Percentiles rank a stretch among this genome's conserved stretches.
Evolutionary conservation across 2,888 invertebrate genomes (phyloP).

Genomic region (Coleophora flavipennella): DNA sequence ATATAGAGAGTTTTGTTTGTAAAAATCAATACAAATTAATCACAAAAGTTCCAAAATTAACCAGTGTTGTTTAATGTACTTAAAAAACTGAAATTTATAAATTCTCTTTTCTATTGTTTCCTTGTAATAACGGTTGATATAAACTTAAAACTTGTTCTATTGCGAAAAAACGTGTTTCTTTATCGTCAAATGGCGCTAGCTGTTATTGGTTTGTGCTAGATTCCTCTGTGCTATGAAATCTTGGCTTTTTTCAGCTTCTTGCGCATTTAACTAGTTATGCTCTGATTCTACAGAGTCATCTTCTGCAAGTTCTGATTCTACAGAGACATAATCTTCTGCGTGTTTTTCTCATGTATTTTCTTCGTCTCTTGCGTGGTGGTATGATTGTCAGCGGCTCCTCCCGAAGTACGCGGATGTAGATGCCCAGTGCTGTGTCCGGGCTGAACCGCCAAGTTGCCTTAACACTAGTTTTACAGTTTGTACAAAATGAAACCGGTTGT

Average conservation of each 20-base stretch:
- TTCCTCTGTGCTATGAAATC: slow-evolving; percentile 63
- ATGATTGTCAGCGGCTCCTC: slow-evolving; percentile 45
- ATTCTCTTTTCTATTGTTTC: slow-evolving; percentile 71
- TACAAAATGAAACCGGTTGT: slow-evolving; percentile 59
- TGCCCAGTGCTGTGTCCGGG: slow-evolving; percentile 66
- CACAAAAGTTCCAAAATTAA: slow-evolving; percentile 70
- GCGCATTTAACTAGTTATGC: slow-evolving; percentile 63
- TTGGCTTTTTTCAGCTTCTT: slow-evolving; percentile 53
- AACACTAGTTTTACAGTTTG: slow-evolving; percentile 62
- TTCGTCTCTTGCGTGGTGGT: slow-evolving; percentile 33
- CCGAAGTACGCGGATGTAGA: slow-evolving; percentile 62
- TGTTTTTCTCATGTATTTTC: slow-evolving; percentile 40
- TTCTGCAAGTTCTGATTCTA: slow-evolving; percentile 31
- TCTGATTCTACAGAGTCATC: slow-evolving; percentile 35
- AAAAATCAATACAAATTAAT: slow-evolving; percentile 66
- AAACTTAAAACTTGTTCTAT: slow-evolving; percentile 74
- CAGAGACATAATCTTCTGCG: slow-evolving; percentile 46
- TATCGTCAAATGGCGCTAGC: slow-evolving; percentile 70
- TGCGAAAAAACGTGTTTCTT: slow-evolving; percentile 74
- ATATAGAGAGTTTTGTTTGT: slow-evolving; percentile 65
- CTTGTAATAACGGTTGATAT: slow-evolving; percentile 73
- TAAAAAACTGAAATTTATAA: slow-evolving; percentile 66
- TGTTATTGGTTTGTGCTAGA: slow-evolving; percentile 59
- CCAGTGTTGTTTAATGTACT: slow-evolving; percentile 72
- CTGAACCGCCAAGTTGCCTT: slow-evolving; percentile 65